Conservation (phyloP, 1,140 invertebrate genomes). For the Euura saliciscinereae region DNA sequence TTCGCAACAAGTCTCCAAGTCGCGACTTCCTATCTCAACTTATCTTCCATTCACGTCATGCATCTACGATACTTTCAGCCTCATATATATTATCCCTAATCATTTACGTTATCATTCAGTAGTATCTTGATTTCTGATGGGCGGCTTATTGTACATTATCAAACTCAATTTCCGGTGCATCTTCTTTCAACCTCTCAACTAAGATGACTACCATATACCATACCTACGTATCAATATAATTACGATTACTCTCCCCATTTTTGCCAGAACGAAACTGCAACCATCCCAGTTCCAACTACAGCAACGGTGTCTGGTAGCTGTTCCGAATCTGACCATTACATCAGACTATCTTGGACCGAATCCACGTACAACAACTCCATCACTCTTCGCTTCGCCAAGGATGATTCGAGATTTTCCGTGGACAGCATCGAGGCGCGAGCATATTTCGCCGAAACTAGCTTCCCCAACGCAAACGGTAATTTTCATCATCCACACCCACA, state of each 20-base stretch:
- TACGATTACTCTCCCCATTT: neutral
- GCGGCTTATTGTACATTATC: no score
- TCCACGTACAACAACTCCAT: constrained; percentile 2
- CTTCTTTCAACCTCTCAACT: no score
- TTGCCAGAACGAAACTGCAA: neutral
- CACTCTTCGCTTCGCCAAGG: constrained; percentile 24
- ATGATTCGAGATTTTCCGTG: constrained; percentile 21
- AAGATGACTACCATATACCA: no score
- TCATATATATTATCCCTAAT: neutral
- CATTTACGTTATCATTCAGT: no score
- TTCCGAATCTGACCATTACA: constrained; percentile 13
- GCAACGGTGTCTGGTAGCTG: constrained; percentile 26
- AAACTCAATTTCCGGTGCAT: no score
- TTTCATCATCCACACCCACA: constrained; percentile 9
- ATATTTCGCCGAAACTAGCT: constrained; percentile 15
- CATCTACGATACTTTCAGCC: no score
- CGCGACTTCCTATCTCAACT: no score
- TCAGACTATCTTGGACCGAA: constrained; percentile 23
- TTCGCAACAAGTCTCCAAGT: no score
- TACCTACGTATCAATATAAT: no score
- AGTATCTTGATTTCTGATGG: no score
- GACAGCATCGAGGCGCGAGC: constrained; percentile 6
- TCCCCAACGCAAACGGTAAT: constrained; percentile 23
- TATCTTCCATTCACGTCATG: no score
- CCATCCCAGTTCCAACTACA: constrained; percentile 23